Conservation (phyloP, 2,888 invertebrate genomes). For the Parthenolecanium corni region DNA sequence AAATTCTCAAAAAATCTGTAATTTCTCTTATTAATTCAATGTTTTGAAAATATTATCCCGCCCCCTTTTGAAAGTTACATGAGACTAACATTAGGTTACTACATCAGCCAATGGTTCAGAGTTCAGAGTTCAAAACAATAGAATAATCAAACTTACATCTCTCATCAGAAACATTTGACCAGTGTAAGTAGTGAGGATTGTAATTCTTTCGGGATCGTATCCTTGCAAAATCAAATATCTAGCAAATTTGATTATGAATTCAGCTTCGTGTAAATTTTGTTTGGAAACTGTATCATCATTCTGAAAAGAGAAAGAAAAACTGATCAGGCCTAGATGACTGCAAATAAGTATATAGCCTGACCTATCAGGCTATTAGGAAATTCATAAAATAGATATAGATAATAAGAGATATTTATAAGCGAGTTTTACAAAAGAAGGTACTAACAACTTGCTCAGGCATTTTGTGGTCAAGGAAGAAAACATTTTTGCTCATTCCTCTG, state of each 20-base stretch:
- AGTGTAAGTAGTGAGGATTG: conserved; percentile 59
- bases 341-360: neutral
- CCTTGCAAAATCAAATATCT: conserved; percentile 50
- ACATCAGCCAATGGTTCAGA: no score
- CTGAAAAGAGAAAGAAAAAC: conserved; percentile 31
- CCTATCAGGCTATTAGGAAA: neutral
- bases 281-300: conserved; percentile 47
- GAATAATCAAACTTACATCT: conserved; percentile 17
- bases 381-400: no score
- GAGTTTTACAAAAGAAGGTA: no score
- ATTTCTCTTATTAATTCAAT: no score
- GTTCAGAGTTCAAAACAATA: no score
- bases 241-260: conserved; percentile 50
- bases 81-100: no score
- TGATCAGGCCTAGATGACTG: neutral
- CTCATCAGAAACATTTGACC: conserved; percentile 48
- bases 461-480: conserved; percentile 58
- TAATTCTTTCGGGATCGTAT: conserved; percentile 51
- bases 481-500: conserved; percentile 47
- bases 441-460: conserved; percentile 43
- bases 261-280: conserved; percentile 52
- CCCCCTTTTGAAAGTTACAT: no score
- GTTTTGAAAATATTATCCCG: no score
- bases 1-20: no score
- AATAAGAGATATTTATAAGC: no score